phyloP scores from a whole-genome alignment of 2,888 invertebrate genomes.

The Drosophila multiciliata region DNA sequence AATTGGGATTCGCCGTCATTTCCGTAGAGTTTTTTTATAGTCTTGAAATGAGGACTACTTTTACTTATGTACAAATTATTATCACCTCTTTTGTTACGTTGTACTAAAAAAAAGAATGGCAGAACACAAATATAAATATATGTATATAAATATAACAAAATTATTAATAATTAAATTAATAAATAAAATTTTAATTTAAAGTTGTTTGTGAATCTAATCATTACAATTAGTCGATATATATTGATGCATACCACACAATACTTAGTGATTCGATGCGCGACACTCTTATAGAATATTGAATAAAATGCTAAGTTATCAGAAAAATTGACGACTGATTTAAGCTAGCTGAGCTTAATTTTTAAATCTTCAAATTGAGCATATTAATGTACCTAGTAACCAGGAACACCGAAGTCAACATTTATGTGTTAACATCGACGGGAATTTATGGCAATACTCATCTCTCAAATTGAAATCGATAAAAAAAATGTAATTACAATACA shows the following conservation, averaged over 20 bases:
- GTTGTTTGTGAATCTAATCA: background rate
- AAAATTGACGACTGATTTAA: background rate
- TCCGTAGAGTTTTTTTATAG: slow-evolving; percentile 89
- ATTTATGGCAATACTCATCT: no score
- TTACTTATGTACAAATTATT: slow-evolving; percentile 95
- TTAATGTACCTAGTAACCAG: background rate
- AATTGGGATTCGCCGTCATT: slow-evolving; percentile 85
- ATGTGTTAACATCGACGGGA: background rate
- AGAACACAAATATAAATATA: background rate
- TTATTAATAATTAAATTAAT: background rate
- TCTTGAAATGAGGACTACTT: slow-evolving; percentile 89
- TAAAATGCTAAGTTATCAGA: background rate
- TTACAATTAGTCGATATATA: background rate
- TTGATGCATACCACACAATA: background rate
- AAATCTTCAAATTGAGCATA: background rate
- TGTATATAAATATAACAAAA: background rate
- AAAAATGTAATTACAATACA: no score
- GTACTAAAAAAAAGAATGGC: slow-evolving; percentile 85
- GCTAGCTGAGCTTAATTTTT: background rate
- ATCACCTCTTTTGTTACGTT: slow-evolving; percentile 94
- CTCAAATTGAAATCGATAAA: no score
- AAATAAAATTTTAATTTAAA: background rate
- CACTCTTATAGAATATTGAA: background rate
- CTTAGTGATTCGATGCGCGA: no score
- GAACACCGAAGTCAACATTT: background rate